Percentiles rank a stretch among this genome's conserved stretches.
Conservation (phyloP, 2,888 invertebrate species). For the Micoletzkya japonica region DNA sequence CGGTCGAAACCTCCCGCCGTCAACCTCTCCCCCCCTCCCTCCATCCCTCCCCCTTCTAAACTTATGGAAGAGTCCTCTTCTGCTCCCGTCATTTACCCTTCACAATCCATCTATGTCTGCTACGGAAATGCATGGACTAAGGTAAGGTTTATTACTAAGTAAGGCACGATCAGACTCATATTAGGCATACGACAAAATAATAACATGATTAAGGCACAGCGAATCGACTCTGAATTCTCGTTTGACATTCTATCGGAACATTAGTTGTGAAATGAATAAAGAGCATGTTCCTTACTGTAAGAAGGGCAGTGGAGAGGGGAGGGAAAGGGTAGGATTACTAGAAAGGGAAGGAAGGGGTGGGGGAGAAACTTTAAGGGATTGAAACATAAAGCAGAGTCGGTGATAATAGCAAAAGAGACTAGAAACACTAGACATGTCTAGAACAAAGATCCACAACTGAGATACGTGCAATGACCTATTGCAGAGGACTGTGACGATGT, state of each 20-base stretch:
- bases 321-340: constrained; percentile 4
- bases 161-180: too few species aligned
- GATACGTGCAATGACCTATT: not conserved
- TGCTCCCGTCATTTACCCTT: constrained; percentile 5
- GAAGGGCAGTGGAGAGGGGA: too few species aligned
- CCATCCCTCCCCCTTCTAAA: not conserved
- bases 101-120: constrained; percentile 14
- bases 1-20: too few species aligned
- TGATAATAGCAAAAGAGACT: not conserved
- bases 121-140: constrained; percentile 21
- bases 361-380: not conserved
- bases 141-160: constrained; percentile 24
- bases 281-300: not conserved
- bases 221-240: constrained; percentile 20
- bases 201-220: not conserved
- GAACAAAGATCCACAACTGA: not conserved
- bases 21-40: too few species aligned
- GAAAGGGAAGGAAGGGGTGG: not conserved
- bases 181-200: too few species aligned
- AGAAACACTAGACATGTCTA: constrained; percentile 1
- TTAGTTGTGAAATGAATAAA: not conserved
- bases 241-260: constrained; percentile 10
- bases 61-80: constrained; percentile 8
- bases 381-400: not conserved
- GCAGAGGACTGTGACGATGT: constrained; percentile 3